phyloP scores from a whole-genome alignment of 2,797 vertebrate species.

The Darevskia mixta region DNA sequence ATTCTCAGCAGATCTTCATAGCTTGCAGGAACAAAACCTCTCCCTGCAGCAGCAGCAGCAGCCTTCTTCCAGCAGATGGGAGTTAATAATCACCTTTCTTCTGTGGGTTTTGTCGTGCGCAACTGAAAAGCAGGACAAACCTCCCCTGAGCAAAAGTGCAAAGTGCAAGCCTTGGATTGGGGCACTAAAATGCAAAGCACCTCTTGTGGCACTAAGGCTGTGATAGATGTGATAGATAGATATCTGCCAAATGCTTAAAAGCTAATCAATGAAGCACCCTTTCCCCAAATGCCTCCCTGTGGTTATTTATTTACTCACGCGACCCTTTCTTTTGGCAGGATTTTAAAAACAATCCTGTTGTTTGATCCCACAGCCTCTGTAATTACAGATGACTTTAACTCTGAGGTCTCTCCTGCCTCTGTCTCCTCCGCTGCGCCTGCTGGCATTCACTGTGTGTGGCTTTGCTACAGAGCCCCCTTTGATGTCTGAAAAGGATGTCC shows the following conservation, averaged over 20 bases:
- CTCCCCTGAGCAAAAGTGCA: conserved; percentile 59
- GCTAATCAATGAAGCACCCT: conserved; percentile 35
- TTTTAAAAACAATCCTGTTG: conserved; percentile 69
- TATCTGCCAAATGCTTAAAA: conserved; percentile 39
- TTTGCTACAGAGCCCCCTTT: conserved; percentile 47
- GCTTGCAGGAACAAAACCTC: conserved; percentile 73
- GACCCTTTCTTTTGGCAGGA: conserved; percentile 43
- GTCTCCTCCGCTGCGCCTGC: neutral
- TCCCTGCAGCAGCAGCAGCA: conserved; percentile 76
- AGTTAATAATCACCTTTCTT: conserved; percentile 82
- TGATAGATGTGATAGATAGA: no score
- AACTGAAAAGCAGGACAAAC: conserved; percentile 60
- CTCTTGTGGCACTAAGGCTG: no score
- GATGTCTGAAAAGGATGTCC: conserved; percentile 56
- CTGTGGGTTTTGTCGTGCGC: conserved; percentile 68
- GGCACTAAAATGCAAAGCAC: neutral
- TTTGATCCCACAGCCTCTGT: conserved; percentile 58
- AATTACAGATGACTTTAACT: conserved; percentile 45
- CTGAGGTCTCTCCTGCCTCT: neutral
- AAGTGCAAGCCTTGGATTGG: conserved; percentile 39
- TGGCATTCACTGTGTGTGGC: neutral
- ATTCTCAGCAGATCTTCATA: conserved; percentile 77
- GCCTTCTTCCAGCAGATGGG: conserved; percentile 76
- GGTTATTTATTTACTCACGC: conserved; percentile 40
- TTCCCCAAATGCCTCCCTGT: neutral